Conservation (phyloP, 64 coral and sea anemone species). For the Anthopleura sola region DNA sequence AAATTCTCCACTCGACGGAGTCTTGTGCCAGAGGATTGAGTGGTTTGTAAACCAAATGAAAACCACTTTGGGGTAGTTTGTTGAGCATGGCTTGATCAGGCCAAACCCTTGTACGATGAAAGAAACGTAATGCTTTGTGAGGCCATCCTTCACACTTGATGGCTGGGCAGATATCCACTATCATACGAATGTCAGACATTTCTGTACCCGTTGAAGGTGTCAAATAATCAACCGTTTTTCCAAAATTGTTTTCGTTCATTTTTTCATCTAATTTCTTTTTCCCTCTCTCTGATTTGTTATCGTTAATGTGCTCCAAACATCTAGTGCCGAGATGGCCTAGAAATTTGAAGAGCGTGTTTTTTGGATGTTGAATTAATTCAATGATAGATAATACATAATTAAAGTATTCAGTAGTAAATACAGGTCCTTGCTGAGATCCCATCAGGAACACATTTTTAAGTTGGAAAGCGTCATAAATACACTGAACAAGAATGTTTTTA, state of each 20-base stretch:
- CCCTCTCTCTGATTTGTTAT: too few relatives aligned
- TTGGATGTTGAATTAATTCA: background rate
- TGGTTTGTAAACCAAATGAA: constrained; percentile 32
- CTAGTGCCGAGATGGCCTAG: background rate
- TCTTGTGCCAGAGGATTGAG: background rate
- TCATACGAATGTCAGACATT: background rate
- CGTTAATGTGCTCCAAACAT: background rate
- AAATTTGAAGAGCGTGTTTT: background rate
- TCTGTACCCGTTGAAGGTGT: background rate
- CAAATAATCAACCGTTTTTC: background rate
- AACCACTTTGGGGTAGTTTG: background rate
- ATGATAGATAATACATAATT: too few relatives aligned
- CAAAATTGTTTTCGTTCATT: too few relatives aligned
- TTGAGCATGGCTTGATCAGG: background rate
- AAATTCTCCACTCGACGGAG: constrained; percentile 29
- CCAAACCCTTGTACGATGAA: constrained; percentile 10
- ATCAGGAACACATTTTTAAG: too few relatives aligned
- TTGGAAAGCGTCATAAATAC: too few relatives aligned
- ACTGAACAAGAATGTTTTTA: too few relatives aligned
- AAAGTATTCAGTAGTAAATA: too few relatives aligned
- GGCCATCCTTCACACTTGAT: constrained; percentile 23
- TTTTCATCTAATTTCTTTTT: too few relatives aligned
- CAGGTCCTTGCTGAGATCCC: too few relatives aligned
- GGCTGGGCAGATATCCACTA: background rate
- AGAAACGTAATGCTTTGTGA: background rate